These are phyloP conservation scores for Prosapia bicincta DNA, from an alignment of 2,888 invertebrate species.

Conservation along the genomic window DNA sequence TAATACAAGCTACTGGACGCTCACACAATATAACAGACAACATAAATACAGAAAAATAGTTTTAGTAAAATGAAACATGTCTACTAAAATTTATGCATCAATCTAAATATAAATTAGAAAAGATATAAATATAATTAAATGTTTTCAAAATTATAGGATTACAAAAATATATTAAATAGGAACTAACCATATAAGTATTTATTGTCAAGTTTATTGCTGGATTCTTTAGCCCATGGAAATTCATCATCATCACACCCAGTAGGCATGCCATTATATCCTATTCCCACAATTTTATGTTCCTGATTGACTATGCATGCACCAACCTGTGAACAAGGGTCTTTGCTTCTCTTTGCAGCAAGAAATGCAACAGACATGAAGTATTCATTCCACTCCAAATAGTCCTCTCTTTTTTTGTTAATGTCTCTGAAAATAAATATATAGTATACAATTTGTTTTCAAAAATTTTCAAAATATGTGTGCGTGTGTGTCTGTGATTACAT, in stretches of 20 bases:
- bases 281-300: constrained; percentile 83
- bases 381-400: constrained; percentile 83
- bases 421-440: too few relatives aligned
- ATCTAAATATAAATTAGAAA: neutral
- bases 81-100: too few relatives aligned
- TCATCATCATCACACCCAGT: constrained; percentile 80
- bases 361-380: constrained; percentile 95
- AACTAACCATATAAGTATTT: constrained; percentile 82
- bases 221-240: constrained; percentile 83
- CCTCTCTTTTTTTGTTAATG: constrained; percentile 53
- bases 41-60: too few relatives aligned
- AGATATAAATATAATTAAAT: neutral
- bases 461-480: too few relatives aligned
- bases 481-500: too few relatives aligned
- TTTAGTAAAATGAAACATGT: too few relatives aligned
- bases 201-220: constrained; percentile 58
- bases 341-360: constrained; percentile 87
- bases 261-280: constrained; percentile 98
- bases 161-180: too few relatives aligned
- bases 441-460: too few relatives aligned
- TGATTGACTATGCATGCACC: constrained; percentile 92
- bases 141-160: neutral
- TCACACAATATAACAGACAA: too few relatives aligned
- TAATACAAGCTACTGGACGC: too few relatives aligned
- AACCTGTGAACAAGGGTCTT: constrained; percentile 91